These are phyloP conservation scores for Choloepus didactylus DNA, from an alignment of 2,797 vertebrate species.

Conservation along the genomic window DNA sequence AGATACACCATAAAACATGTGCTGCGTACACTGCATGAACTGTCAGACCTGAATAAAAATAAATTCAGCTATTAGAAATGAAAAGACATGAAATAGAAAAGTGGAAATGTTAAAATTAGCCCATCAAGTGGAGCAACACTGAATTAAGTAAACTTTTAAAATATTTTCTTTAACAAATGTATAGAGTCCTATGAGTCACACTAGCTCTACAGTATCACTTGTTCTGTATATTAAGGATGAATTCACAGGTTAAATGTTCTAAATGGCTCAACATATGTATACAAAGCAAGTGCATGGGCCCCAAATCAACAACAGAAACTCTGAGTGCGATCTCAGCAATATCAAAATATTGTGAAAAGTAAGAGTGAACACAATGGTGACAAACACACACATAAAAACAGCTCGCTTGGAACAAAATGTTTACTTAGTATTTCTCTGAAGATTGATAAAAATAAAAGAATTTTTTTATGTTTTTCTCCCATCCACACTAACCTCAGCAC, in stretches of 20 bases:
- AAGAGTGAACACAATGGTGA: slow-evolving; percentile 64
- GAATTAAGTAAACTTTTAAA: slow-evolving; percentile 66
- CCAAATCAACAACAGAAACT: slow-evolving; percentile 70
- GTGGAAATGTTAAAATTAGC: slow-evolving; percentile 20
- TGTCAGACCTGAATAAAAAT: slow-evolving; percentile 61
- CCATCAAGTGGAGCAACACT: slow-evolving; percentile 44
- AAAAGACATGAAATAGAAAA: slow-evolving; percentile 46
- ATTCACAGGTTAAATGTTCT: slow-evolving; percentile 35
- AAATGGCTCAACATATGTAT: slow-evolving; percentile 1
- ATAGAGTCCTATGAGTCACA: not conserved
- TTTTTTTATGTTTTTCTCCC: slow-evolving; percentile 69
- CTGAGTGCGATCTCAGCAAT: slow-evolving; percentile 65
- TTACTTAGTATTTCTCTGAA: slow-evolving; percentile 81
- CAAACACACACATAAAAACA: slow-evolving; percentile 65
- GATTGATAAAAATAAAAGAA: slow-evolving; percentile 74
- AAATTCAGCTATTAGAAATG: slow-evolving; percentile 53
- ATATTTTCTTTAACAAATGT: slow-evolving; percentile 70
- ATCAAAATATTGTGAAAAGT: slow-evolving; percentile 77
- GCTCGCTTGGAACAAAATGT: slow-evolving; percentile 75
- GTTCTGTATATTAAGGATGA: slow-evolving; percentile 50
- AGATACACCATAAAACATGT: slow-evolving; percentile 32
- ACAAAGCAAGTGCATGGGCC: not conserved
- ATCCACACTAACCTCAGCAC: slow-evolving; percentile 79
- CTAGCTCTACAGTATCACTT: not conserved
- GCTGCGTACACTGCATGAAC: not conserved